Percentiles rank a stretch among this genome's conserved stretches.
Conservation (phyloP, 2,113 vertebrate genomes). For the Hyperoodon ampullatus region DNA sequence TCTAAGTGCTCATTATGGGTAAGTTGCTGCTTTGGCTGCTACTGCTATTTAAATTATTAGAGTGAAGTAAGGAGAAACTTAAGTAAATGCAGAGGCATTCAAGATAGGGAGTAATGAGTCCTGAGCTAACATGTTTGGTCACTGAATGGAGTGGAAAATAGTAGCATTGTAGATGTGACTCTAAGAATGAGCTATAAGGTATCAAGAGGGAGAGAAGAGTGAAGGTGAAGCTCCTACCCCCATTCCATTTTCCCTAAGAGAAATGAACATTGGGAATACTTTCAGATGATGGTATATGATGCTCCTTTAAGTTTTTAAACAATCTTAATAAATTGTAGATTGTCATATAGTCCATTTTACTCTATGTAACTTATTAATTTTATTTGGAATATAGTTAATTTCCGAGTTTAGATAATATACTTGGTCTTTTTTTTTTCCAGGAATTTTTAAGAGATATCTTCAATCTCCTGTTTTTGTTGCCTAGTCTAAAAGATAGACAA, state of each 20-base stretch:
- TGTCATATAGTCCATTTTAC: not conserved
- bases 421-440: conserved; percentile 75
- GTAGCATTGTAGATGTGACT: not conserved
- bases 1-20: not conserved
- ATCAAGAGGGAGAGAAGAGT: not conserved
- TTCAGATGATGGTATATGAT: not conserved
- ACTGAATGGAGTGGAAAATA: not conserved
- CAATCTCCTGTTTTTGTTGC: conserved; percentile 97
- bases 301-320: not conserved
- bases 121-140: not conserved
- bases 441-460: conserved; percentile 98
- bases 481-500: conserved; percentile 95
- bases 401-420: conserved; percentile 27
- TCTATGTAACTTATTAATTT: not conserved
- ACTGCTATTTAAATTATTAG: not conserved
- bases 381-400: conserved; percentile 44
- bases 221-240: not conserved
- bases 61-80: not conserved
- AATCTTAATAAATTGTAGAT: not conserved
- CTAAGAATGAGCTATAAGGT: not conserved
- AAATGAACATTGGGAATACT: not conserved
- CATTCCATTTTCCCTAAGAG: not conserved
- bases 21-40: not conserved
- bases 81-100: not conserved
- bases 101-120: not conserved